Base-by-base conservation (phyloP, 2,888 invertebrate species). In the Megamerina dolium region DNA sequence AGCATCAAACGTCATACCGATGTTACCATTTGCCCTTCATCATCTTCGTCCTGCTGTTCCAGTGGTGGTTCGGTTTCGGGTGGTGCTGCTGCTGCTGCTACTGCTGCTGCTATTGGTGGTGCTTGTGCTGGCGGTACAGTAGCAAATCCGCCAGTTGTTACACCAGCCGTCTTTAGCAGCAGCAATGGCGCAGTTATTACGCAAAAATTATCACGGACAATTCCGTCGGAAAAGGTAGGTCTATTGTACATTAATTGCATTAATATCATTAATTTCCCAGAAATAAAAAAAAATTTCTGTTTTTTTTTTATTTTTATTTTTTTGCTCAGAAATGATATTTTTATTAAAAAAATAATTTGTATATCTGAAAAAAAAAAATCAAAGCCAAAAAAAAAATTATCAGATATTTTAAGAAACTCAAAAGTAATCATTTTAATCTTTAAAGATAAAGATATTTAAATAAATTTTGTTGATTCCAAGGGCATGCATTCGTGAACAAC, bases 211-310 rank as follows among this genome's bases (percentile, higher is more conserved):
- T 82, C 83, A 71, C 83, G 85, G 76, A 83, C 83, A 75, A 82
- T 85, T 76, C 85, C 86, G 72, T 82, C 85, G 74, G 85, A 86
- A 78, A 86, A 86, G 85, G 86, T 85, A 74, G 74, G 76, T 50
- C 33, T 72, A 9, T 9, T 4, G 9, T 32, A 21, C 14, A 10
- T 16, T n/a, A n/a, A n/a, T n/a, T n/a, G n/a, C n/a, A n/a, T n/a
- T n/a, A n/a, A n/a, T n/a, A n/a, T n/a, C n/a, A n/a, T n/a, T n/a
- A n/a, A n/a, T n/a, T n/a, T n/a, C n/a, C n/a, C n/a, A n/a, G n/a
- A n/a, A n/a, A n/a, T n/a, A n/a, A n/a, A n/a, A n/a, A n/a, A n/a
- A n/a, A n/a, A n/a, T n/a, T n/a, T n/a, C n/a, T n/a, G n/a, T n/a
- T n/a, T n/a, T n/a, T n/a, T n/a, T n/a, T n/a, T n/a, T n/a, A n/a